Evolutionary conservation across 1,140 invertebrate genomes (phyloP).

Genomic region (Acromyrmex heyeri): DNA sequence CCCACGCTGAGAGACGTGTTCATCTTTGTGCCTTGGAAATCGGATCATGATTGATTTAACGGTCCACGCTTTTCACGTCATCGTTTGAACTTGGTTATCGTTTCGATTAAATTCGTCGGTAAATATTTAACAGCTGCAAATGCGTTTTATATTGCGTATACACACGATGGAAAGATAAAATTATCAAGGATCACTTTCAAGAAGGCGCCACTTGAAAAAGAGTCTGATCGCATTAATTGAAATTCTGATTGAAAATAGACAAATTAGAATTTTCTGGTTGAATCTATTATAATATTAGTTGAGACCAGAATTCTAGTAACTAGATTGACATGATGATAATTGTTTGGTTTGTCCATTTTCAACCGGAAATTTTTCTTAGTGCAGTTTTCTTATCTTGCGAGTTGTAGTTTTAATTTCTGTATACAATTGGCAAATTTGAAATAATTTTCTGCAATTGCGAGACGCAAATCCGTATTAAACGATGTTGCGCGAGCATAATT

Average conservation of each 20-base stretch:
- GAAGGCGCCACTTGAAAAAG: too few relatives aligned
- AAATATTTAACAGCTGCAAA: background rate
- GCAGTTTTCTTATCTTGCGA: background rate
- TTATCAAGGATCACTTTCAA: background rate
- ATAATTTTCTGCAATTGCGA: constrained; percentile 10
- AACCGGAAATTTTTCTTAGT: too few relatives aligned
- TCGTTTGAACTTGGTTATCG: background rate
- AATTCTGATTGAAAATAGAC: too few relatives aligned
- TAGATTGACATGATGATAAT: too few relatives aligned
- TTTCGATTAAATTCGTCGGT: constrained; percentile 12
- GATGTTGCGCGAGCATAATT: background rate
- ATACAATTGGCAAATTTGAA: background rate
- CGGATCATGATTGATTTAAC: constrained; percentile 28
- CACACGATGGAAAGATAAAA: background rate
- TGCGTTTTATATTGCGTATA: background rate
- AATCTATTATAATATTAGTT: too few relatives aligned
- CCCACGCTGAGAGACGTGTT: constrained; percentile 7
- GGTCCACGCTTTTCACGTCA: background rate
- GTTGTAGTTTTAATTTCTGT: background rate
- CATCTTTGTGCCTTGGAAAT: constrained; percentile 5
- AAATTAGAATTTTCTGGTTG: too few relatives aligned
- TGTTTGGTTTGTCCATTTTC: too few relatives aligned
- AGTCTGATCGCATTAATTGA: too few relatives aligned
- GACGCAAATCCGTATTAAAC: background rate
- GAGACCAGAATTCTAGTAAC: too few relatives aligned